A percentile compares a stretch with the other conserved stretches of the same genome.
phyloP scores from a whole-genome alignment of 2,888 invertebrate genomes.

The Pyrocoelia pectoralis region DNA sequence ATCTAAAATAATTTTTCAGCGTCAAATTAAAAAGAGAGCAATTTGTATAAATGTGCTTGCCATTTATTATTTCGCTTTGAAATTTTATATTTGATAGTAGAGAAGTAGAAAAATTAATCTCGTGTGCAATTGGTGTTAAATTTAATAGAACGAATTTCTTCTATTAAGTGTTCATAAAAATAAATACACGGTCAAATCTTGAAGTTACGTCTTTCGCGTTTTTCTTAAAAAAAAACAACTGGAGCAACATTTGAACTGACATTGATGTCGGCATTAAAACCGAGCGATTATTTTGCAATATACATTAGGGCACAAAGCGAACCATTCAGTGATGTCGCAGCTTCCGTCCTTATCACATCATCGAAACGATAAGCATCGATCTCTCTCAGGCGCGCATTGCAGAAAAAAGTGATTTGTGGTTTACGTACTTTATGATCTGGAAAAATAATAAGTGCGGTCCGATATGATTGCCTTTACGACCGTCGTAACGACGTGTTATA shows the following conservation, averaged over 20 bases:
- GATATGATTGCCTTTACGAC: constrained; percentile 53
- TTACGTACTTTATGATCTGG: constrained; percentile 51
- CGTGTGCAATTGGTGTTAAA: constrained; percentile 9
- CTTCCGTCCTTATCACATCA: constrained; percentile 41
- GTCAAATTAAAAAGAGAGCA: not conserved
- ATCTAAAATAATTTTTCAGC: not conserved
- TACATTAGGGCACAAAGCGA: constrained; percentile 44
- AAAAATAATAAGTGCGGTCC: constrained; percentile 54
- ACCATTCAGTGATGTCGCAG: constrained; percentile 43
- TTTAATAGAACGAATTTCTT: constrained; percentile 9
- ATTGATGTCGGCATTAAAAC: constrained; percentile 46
- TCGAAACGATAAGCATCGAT: constrained; percentile 38
- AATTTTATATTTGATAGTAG: not conserved
- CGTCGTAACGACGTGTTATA: constrained; percentile 48
- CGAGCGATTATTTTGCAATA: constrained; percentile 49
- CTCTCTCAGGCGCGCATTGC: constrained; percentile 38
- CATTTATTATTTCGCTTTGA: not conserved
- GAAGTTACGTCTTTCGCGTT: constrained; percentile 13
- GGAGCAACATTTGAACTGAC: constrained; percentile 29
- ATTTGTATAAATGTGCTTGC: not conserved
- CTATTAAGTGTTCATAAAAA: constrained; percentile 15
- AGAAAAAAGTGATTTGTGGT: constrained; percentile 50
- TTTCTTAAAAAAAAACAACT: constrained; percentile 19
- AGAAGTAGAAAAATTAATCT: constrained; percentile 7
- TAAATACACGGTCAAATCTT: constrained; percentile 13